Base-by-base conservation (phyloP, 2,888 invertebrate species). In the Pyrgus malvae region DNA sequence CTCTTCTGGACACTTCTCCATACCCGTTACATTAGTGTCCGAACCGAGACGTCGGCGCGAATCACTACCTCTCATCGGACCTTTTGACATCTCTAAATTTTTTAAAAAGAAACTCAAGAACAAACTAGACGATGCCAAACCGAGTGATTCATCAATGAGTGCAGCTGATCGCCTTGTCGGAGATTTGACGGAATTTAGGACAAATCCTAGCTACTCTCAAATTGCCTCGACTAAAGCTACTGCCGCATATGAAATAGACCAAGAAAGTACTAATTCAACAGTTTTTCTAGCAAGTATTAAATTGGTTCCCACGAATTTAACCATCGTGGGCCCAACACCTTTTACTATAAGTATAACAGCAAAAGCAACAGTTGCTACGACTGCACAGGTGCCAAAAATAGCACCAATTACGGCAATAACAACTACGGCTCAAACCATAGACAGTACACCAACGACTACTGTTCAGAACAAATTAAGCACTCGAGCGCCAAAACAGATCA, bases 61-160 rank as follows among this genome's bases (percentile, higher is more conserved):
- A n/a, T 63, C 78, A 0, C 77, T 77, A 50, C 70, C 83, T 0
- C 74, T 86, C 16, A 83, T 86, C 23, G 78, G 79, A 0, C 74
- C 86, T 1, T 85, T 81, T 57, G 86, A 87, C 48, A 73, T 87
- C 48, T 78, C 83, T 0, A 80, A 76, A 48, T 70, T 83, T 62
- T 79, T 80, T 37, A 78, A 74, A 49, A 80, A 73, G 61, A 79
- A 67, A 27, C 74, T 71, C 19, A 68, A 68, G 17, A 63, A 48
- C 31, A 71, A 66, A 53, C 49, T 50, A 0, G 62, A 48, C 0
- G 55, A 53, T 2, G 57, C 50, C 2, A 60, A 55, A 5, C 76
- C 80, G 8, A 76, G 70, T 23, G 72, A 77, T 0, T 69, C 76
- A 0, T 68, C 76, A 0, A 65, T 76, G 3, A 72, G 61, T 1